phyloP scores from a whole-genome alignment of 1,140 invertebrate genomes.

The Hetaerina americana region DNA sequence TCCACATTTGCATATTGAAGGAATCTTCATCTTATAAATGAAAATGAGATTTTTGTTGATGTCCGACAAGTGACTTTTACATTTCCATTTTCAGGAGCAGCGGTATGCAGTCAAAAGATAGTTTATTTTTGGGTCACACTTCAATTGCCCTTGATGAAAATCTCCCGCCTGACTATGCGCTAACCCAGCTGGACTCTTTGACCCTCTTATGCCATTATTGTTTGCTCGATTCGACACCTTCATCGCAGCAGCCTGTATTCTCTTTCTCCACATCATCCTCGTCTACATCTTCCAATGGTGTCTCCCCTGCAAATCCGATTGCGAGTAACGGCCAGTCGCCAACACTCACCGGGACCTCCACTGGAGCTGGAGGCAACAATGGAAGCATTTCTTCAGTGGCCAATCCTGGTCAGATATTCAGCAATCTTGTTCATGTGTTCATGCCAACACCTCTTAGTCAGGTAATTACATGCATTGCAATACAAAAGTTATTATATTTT shows the following conservation, averaged over 20 bases:
- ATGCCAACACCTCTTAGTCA: slow-evolving; percentile 38
- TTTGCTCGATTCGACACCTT: slow-evolving; percentile 50
- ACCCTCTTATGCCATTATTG: slow-evolving; percentile 78
- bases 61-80: too few species aligned
- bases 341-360: slow-evolving; percentile 44
- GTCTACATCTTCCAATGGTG: not conserved
- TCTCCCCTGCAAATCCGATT: not conserved
- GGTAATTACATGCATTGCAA: too few species aligned
- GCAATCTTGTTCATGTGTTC: slow-evolving; percentile 69
- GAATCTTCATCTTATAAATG: too few species aligned
- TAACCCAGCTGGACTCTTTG: slow-evolving; percentile 66
- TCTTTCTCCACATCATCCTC: not conserved
- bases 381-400: slow-evolving; percentile 33
- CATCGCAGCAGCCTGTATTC: not conserved
- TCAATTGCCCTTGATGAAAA: slow-evolving; percentile 9
- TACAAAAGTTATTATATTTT: too few species aligned
- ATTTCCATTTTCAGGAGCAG: slow-evolving; percentile 6
- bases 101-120: not conserved
- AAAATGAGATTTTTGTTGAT: too few species aligned
- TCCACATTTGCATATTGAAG: too few species aligned
- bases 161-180: slow-evolving; percentile 61
- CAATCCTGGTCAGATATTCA: slow-evolving; percentile 61
- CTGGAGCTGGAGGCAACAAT: slow-evolving; percentile 24
- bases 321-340: slow-evolving; percentile 41
- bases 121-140: slow-evolving; percentile 2